Evolutionary conservation across 2,797 vertebrate genomes (phyloP), one percentile per base, ranked within the genome.

Genomic region (Arvicola amphibius): DNA sequence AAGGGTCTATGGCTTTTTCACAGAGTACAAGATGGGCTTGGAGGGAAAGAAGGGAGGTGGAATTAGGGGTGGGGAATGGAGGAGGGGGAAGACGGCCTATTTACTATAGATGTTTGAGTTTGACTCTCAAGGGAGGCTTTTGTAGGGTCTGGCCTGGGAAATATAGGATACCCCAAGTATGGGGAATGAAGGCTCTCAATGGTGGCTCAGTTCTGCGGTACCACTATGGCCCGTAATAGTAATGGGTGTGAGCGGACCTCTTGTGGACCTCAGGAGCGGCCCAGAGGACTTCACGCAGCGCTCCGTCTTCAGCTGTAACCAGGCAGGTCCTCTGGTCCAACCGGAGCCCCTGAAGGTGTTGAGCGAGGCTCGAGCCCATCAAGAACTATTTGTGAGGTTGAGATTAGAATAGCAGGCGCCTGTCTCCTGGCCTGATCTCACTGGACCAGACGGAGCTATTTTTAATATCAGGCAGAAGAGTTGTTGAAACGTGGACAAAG

Each of bases 391-490:
- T 96, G 95, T 96, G 97, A 96, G 93, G 81, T 65, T 6, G 85
- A 97, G 96, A 97, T 97, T 96, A 97, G 92, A 96, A 94, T 77
- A 96, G 88, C 95, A 97, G 97, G 97, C 90, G 95, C 96, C 97
- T 96, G 96, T 97, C 95, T 97, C 96, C 76, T 46, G 83, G 92
- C 46, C 96, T 96, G 93, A 96, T 92, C 94, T 96, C 4, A 4
- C 74, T 78, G 94, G 93, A 94, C 91, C 56, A 96, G 96, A 95
- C 95, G 86, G 91, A 94, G 96, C 90, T 97, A 97, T 97, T 97
- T 97, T 98, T 97, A 97, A 97, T 98, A 94, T 92, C 43, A 78
- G 93, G 92, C 87, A 43, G 48, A 43, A 85, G 89, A 92, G 94
- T 46, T 93, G 95, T 95, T 97, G 97, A 98, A 97, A 95, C 78